Evolutionary conservation across 2,113 vertebrate genomes (phyloP).

Genomic region (Elgaria multicarinata): DNA sequence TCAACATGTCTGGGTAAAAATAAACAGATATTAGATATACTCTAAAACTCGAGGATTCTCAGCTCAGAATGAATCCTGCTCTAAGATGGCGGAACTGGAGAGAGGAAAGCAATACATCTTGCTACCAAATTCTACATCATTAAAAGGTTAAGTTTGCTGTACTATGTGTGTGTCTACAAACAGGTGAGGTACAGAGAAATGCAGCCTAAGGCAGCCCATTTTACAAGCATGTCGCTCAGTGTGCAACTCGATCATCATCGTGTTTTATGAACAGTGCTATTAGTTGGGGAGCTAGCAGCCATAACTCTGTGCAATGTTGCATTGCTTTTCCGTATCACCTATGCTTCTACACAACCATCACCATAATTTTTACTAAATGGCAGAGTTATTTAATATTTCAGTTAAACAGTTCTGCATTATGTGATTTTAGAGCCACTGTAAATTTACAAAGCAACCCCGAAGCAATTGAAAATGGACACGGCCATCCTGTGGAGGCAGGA

Average conservation of each 20-base stretch:
- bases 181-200: background rate
- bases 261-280: slow-evolving; percentile 1
- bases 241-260: background rate
- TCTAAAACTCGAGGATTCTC: background rate
- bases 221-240: background rate
- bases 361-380: slow-evolving; percentile 7
- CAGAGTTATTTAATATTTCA: slow-evolving; percentile 19
- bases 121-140: background rate
- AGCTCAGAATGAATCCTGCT: background rate
- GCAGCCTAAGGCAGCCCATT: background rate
- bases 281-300: background rate
- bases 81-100: background rate
- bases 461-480: background rate
- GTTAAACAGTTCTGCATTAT: slow-evolving; percentile 6
- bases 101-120: background rate
- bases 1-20: background rate
- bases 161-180: background rate
- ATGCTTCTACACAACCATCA: slow-evolving; percentile 7
- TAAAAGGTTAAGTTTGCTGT: background rate
- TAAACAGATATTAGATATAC: background rate
- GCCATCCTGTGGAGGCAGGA: background rate
- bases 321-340: background rate
- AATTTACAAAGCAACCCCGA: background rate
- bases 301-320: background rate
- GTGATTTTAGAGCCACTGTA: slow-evolving; percentile 9